phyloP scores from a whole-genome alignment of 2,888 invertebrate genomes.

The Patella caerulea region DNA sequence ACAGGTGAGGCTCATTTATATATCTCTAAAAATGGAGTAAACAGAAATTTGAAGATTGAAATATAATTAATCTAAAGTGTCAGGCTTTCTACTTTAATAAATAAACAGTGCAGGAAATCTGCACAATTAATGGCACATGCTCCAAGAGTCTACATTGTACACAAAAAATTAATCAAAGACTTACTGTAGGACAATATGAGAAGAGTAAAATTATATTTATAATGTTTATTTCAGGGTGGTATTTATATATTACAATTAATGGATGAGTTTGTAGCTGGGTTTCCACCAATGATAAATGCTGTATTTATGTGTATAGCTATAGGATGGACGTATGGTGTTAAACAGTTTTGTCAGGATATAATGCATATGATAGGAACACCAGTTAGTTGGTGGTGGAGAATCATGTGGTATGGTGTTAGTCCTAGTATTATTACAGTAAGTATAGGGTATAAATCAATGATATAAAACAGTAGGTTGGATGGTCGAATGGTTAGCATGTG shows the following conservation, averaged over 20 bases:
- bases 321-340: slow-evolving; percentile 62
- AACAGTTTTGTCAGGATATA: slow-evolving; percentile 57
- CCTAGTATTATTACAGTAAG: slow-evolving; percentile 61
- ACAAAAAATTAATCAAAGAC: too few relatives aligned
- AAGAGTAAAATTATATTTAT: too few relatives aligned
- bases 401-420: slow-evolving; percentile 58
- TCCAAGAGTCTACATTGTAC: too few relatives aligned
- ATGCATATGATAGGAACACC: slow-evolving; percentile 59
- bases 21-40: too few relatives aligned
- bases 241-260: slow-evolving; percentile 61
- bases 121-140: too few relatives aligned
- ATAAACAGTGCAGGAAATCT: too few relatives aligned
- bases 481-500: too few relatives aligned
- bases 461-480: too few relatives aligned
- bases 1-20: slow-evolving; percentile 56
- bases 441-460: not conserved
- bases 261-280: slow-evolving; percentile 62
- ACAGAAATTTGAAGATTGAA: too few relatives aligned
- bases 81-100: too few relatives aligned
- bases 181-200: too few relatives aligned
- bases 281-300: slow-evolving; percentile 59
- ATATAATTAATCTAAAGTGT: too few relatives aligned
- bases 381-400: slow-evolving; percentile 59
- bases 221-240: slow-evolving; percentile 55
- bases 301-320: slow-evolving; percentile 58